Evolutionary conservation across 2,888 invertebrate genomes (phyloP).

Genomic region (Coleophora flavipennella): DNA sequence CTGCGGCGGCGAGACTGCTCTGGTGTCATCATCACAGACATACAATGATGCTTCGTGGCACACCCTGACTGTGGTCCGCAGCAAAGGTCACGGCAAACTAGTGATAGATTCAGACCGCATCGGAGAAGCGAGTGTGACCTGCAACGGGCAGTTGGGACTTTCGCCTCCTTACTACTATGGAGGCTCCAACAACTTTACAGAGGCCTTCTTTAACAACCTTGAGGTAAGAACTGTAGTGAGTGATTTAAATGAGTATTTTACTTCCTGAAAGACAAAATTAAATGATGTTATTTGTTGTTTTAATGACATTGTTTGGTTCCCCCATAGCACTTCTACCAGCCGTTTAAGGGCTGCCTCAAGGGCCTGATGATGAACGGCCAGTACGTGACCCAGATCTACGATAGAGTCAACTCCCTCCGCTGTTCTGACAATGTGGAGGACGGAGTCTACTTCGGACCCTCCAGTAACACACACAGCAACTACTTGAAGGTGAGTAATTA

Average conservation of each 20-base stretch:
- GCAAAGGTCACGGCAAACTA: constrained; percentile 75
- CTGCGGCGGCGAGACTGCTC: constrained; percentile 76
- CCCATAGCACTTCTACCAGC: constrained; percentile 71
- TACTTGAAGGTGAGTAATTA: constrained; percentile 66
- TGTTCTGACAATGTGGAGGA: constrained; percentile 85
- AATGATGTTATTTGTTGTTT: no score
- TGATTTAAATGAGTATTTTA: background rate
- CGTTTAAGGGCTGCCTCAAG: constrained; percentile 88
- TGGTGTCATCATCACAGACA: constrained; percentile 67
- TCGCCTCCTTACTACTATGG: constrained; percentile 85
- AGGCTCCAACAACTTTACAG: constrained; percentile 73
- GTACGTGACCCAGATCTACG: constrained; percentile 73
- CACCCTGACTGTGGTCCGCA: constrained; percentile 77
- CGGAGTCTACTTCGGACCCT: constrained; percentile 88
- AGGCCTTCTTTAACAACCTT: constrained; percentile 33
- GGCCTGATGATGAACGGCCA: constrained; percentile 81
- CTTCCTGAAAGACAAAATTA: no score
- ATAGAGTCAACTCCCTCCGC: constrained; percentile 77
- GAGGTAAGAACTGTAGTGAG: constrained; percentile 23
- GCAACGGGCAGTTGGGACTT: constrained; percentile 69
- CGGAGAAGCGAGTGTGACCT: constrained; percentile 63
- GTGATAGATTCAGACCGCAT: constrained; percentile 75
- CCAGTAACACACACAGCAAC: constrained; percentile 71
- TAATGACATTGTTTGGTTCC: no score
- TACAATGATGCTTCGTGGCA: constrained; percentile 89